Evolutionary conservation across 2,113 vertebrate species (phyloP), one percentile per base, ranked within the genome.

Genomic region (Oxygymnocypris stewartii): DNA sequence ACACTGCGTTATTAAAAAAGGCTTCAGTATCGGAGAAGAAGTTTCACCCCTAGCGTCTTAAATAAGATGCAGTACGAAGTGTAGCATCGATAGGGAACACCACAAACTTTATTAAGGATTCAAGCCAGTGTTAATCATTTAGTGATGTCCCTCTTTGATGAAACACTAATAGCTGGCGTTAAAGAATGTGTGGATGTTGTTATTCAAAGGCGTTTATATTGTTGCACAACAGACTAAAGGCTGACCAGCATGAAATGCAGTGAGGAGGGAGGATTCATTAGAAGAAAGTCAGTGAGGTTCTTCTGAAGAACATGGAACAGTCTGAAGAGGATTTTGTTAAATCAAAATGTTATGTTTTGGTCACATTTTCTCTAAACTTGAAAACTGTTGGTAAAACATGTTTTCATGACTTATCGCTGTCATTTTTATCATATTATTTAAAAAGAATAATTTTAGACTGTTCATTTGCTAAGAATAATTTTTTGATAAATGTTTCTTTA

Each of bases 101-200:
- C 37, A 9, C 67, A n/a, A 4, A 77, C n/a, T 9, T 77, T 28
- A 28, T 51, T 73, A 37, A 73, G 6, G 25, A 51, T 77, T 51
- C 6, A 51, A 77, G n/a, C 44, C 44, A 51, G 1, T 77, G 42
- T n/a, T 74, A 44, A 28, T 51, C 2, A 77, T 77, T 77, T 1
- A 9, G 1, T 28, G n/a, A 28, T 0, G 42, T 3, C 42, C 2
- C 23, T 75, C 73, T 75, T 16, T 86, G 75, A 51, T 0, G 14
- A 49, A 76, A 73, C 37, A 42, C 35, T 73, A 37, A 49, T 20
- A 71, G 73, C 73, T 49, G 44, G 13, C 35, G 25, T 54, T 78
- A 6, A 78, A 31, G 76, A 78, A 78, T 78, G 47, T 57, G 76
- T 20, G 76, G 76, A 78, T 78, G 76, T 35, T 78, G 76, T 57